These are phyloP conservation scores for Eptesicus fuscus DNA, from an alignment of 2,113 vertebrate genomes.

Conservation along the genomic window DNA sequence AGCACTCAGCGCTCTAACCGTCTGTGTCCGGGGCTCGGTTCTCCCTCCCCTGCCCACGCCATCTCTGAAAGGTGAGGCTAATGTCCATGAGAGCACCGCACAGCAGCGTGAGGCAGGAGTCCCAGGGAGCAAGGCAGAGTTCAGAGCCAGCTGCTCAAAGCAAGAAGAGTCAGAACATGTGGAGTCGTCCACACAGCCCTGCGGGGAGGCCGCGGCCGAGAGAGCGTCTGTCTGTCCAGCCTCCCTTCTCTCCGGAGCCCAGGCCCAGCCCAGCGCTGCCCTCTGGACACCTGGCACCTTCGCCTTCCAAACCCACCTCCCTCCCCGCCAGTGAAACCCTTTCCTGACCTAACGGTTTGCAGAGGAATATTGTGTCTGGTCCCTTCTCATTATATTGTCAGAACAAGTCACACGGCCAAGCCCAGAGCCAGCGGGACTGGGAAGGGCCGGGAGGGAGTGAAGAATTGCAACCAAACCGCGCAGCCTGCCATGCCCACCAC, in stretches of 20 bases:
- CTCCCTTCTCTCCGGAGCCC: background rate
- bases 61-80: background rate
- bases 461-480: accelerated
- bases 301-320: background rate
- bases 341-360: background rate
- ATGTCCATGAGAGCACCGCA: background rate
- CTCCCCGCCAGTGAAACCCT: background rate
- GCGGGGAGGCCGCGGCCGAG: background rate
- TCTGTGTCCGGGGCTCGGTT: background rate
- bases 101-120: background rate
- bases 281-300: background rate
- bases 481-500: background rate
- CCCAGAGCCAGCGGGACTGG: background rate
- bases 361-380: background rate
- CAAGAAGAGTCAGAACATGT: background rate
- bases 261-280: background rate
- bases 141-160: background rate
- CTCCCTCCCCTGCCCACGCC: background rate
- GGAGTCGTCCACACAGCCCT: background rate
- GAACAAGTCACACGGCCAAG: background rate
- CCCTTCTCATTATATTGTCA: background rate
- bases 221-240: background rate
- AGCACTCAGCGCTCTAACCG: accelerated
- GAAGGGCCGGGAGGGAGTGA: background rate
- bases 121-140: background rate